These are phyloP conservation scores for Panurus biarmicus DNA, from an alignment of 2,113 vertebrate species.

Conservation along the genomic window DNA sequence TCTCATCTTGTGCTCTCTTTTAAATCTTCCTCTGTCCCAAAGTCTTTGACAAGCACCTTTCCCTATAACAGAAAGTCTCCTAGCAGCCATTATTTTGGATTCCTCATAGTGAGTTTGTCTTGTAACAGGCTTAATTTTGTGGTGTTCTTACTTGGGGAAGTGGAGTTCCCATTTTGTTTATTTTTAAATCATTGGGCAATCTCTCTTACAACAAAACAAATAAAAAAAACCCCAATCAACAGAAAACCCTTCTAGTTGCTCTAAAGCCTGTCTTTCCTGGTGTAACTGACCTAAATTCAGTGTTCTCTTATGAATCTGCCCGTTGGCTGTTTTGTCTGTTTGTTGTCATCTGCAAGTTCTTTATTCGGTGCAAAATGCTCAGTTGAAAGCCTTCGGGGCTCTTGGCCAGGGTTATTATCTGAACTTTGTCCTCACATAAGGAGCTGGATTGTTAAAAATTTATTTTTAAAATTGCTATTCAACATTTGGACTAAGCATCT, in stretches of 20 bases:
- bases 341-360: background rate
- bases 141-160: background rate
- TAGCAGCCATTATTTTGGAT: background rate
- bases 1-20: background rate
- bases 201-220: background rate
- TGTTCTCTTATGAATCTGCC: background rate
- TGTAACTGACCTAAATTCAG: constrained; percentile 41
- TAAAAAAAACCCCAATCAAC: too few relatives aligned
- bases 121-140: background rate
- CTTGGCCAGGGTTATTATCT: background rate
- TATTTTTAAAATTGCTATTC: background rate
- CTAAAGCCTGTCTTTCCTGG: constrained; percentile 8
- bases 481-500: background rate
- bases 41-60: background rate
- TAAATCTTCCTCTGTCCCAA: background rate
- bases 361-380: background rate
- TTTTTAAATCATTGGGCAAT: constrained; percentile 45
- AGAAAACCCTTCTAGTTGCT: background rate
- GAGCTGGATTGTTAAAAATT: constrained; percentile 17
- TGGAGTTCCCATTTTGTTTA: constrained; percentile 26
- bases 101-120: background rate
- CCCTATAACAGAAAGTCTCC: background rate
- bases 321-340: background rate
- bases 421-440: constrained; percentile 27
- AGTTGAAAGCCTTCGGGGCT: background rate